These are phyloP conservation scores for Alfaro cultratus DNA, from an alignment of 2,797 vertebrate genomes.

Conservation along the genomic window DNA sequence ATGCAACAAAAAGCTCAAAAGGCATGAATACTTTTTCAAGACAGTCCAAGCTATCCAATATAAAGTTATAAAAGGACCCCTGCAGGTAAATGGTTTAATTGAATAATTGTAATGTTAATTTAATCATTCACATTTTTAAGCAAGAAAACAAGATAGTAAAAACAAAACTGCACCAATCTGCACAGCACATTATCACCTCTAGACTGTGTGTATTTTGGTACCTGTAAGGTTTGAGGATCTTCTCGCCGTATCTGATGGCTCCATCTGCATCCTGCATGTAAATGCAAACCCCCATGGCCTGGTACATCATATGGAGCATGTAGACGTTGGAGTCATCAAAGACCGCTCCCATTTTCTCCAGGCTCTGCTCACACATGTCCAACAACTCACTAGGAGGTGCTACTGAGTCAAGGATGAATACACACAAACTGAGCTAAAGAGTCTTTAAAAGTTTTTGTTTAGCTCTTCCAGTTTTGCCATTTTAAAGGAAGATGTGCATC, in stretches of 20 bases:
- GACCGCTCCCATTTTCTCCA: conserved; percentile 91
- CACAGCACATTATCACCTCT: too few relatives aligned
- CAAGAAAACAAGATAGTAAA: neutral
- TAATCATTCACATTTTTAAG: neutral
- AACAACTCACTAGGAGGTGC: conserved; percentile 90
- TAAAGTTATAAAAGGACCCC: neutral
- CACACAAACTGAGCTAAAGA: neutral
- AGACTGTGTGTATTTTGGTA: conserved; percentile 47
- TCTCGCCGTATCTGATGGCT: conserved; percentile 90
- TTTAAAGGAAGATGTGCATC: neutral
- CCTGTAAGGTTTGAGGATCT: conserved; percentile 92
- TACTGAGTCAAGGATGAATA: conserved; percentile 83
- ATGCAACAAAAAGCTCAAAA: neutral
- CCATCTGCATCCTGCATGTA: conserved; percentile 82
- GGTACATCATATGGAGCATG: conserved; percentile 98
- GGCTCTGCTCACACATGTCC: conserved; percentile 93
- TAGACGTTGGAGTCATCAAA: conserved; percentile 93
- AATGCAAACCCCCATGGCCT: conserved; percentile 96
- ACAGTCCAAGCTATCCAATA: neutral
- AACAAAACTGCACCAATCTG: neutral
- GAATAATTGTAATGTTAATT: neutral
- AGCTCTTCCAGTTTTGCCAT: neutral
- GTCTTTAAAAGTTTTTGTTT: neutral
- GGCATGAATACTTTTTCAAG: neutral
- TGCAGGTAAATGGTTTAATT: neutral